Evolutionary conservation across 2,797 vertebrate genomes (phyloP).

Genomic region (Sebastolobus altivelis): DNA sequence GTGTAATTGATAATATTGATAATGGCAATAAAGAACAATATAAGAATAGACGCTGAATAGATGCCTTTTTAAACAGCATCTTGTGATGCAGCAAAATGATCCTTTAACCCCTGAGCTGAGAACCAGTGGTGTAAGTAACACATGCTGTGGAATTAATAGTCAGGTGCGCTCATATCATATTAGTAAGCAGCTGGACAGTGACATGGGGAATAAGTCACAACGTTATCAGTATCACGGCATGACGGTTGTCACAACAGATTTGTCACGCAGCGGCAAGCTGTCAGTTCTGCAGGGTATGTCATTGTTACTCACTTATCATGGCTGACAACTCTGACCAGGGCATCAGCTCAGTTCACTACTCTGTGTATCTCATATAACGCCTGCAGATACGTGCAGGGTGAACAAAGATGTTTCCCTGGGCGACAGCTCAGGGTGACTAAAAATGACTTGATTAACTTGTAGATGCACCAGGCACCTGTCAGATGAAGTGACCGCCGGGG

Average conservation of each 20-base stretch:
- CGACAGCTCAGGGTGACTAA: slow-evolving; percentile 30
- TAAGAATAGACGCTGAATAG: background rate
- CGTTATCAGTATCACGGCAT: slow-evolving; percentile 57
- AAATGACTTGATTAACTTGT: slow-evolving; percentile 48
- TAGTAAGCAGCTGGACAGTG: slow-evolving; percentile 49
- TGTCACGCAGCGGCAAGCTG: slow-evolving; percentile 63
- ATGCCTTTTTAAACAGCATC: background rate
- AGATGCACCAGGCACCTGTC: slow-evolving; percentile 22
- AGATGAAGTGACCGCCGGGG: slow-evolving; percentile 1
- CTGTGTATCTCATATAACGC: slow-evolving; percentile 1
- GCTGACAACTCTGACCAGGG: slow-evolving; percentile 73
- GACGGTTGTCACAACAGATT: slow-evolving; percentile 70
- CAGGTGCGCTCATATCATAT: slow-evolving; percentile 49
- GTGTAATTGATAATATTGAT: background rate
- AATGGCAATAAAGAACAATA: background rate
- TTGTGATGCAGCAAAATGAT: background rate
- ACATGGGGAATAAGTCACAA: slow-evolving; percentile 70
- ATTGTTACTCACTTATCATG: slow-evolving; percentile 59
- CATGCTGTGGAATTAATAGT: slow-evolving; percentile 13
- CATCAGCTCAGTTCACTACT: slow-evolving; percentile 41
- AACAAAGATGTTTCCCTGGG: slow-evolving; percentile 5
- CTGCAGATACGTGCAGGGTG: slow-evolving; percentile 23
- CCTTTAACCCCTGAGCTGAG: background rate
- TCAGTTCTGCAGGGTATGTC: slow-evolving; percentile 63
- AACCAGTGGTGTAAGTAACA: background rate